Evolutionary conservation across 2,888 invertebrate genomes (phyloP), one percentile per base, ranked within the genome.

Genomic region (Lysandra bellargus): DNA sequence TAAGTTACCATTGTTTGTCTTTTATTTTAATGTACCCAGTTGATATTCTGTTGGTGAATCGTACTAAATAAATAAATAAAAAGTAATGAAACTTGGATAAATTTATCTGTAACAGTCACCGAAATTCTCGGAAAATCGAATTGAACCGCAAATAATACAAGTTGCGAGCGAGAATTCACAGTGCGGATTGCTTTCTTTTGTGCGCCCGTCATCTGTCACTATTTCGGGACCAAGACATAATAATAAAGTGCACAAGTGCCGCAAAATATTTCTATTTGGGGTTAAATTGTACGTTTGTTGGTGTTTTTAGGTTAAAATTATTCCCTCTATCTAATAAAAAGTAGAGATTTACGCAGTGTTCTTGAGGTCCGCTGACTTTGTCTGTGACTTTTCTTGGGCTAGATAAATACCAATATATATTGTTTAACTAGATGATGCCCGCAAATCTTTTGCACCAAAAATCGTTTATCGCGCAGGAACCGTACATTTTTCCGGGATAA

Each of bases 91-190:
- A 33, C 12, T 69, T 87, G 84, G 88, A 90, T 92, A 92, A 91
- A 92, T 90, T 91, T 91, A 91, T 91, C 90, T 88, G 89, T 88
- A 87, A 89, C 87, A 87, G 87, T 88, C 88, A 88, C 90, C 92
- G 87, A 91, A 91, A 91, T 91, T 91, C 90, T 88, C 85, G 89
- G 91, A 89, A 91, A 89, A 90, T 91, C 89, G 91, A 90, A 91
- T 92, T 92, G 91, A 90, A 91, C 87, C 86, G 87, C 87, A 91
- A 87, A 89, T 91, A 91, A 91, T 92, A 89, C 88, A 88, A 90
- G 91, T 91, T 92, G 89, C 88, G 86, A 90, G 90, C 85, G 12
- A 60, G 60, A 78, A 78, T 49, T 49, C 49, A 7, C 7, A 49
- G 2, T 76, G 76, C 61, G 73, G 30, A 78, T 78, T 69, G 79